Evolutionary conservation across 2,888 invertebrate genomes (phyloP).

Genomic region (Brachyptera putata): DNA sequence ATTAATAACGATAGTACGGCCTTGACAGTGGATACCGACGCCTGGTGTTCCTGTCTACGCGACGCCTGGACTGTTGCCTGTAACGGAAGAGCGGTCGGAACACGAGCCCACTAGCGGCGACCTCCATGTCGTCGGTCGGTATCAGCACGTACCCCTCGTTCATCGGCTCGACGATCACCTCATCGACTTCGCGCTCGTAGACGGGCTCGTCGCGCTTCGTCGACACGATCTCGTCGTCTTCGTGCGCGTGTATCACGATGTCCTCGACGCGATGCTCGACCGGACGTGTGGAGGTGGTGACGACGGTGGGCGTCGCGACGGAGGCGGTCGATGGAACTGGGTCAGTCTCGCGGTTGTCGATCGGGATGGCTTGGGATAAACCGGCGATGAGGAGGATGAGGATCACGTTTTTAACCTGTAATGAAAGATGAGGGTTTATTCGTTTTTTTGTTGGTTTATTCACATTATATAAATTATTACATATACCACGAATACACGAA

Average conservation of each 20-base stretch:
- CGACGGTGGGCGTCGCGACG: not conserved
- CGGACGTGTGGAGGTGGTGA: not conserved
- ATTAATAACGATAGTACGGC: not conserved
- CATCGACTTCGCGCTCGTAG: not conserved
- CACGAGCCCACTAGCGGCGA: not conserved
- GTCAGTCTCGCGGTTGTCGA: not conserved
- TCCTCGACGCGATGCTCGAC: not conserved
- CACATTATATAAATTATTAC: too few relatives aligned
- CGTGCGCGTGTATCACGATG: not conserved
- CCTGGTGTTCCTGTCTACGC: not conserved
- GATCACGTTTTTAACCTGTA: too few relatives aligned
- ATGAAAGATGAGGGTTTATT: too few relatives aligned
- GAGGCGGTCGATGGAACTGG: not conserved
- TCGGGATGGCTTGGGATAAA: not conserved
- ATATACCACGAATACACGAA: too few relatives aligned
- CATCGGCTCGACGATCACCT: not conserved
- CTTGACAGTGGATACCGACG: not conserved
- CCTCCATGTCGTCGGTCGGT: not conserved
- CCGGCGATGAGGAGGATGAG: too few relatives aligned
- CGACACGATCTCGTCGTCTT: not conserved
- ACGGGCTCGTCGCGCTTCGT: not conserved
- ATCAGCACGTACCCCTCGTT: conserved; percentile 1
- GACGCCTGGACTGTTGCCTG: not conserved
- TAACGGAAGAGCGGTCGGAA: conserved; percentile 9
- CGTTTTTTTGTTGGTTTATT: too few relatives aligned